phyloP scores from a whole-genome alignment of 2,888 invertebrate genomes.

The Pegoplata infirma region DNA sequence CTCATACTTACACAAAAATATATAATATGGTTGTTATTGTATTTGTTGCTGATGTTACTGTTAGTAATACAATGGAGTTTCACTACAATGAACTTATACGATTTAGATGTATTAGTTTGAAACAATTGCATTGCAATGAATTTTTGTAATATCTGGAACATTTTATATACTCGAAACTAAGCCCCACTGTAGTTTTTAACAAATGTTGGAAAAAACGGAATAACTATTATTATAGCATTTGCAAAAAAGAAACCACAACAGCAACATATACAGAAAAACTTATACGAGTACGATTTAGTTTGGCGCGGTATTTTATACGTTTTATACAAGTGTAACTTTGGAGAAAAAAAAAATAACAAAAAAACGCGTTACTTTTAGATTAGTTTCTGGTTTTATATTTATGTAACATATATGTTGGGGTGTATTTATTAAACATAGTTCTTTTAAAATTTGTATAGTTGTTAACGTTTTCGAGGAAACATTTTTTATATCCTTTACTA shows the following conservation, averaged over 20 bases:
- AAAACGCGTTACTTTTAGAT: constrained; percentile 17
- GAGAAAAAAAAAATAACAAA: constrained; percentile 1
- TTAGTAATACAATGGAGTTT: no score
- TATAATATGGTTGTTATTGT: background rate
- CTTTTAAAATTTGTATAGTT: background rate
- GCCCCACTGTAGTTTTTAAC: constrained; percentile 7
- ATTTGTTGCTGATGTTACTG: background rate
- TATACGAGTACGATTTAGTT: background rate
- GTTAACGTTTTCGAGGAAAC: no score
- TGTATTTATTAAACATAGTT: background rate
- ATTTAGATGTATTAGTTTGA: no score
- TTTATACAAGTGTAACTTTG: constrained; percentile 7
- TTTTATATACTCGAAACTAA: no score
- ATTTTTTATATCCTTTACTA: no score
- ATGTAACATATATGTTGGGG: background rate
- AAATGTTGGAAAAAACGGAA: background rate
- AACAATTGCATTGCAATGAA: no score
- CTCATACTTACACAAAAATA: background rate
- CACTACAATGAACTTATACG: no score
- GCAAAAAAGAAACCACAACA: constrained; percentile 8
- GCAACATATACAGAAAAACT: background rate
- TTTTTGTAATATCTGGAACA: no score
- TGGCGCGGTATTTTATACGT: constrained; percentile 3
- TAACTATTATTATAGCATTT: background rate
- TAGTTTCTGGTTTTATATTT: background rate